Evolutionary conservation across 1,140 invertebrate genomes (phyloP).

Genomic region (Solenopsis invicta): DNA sequence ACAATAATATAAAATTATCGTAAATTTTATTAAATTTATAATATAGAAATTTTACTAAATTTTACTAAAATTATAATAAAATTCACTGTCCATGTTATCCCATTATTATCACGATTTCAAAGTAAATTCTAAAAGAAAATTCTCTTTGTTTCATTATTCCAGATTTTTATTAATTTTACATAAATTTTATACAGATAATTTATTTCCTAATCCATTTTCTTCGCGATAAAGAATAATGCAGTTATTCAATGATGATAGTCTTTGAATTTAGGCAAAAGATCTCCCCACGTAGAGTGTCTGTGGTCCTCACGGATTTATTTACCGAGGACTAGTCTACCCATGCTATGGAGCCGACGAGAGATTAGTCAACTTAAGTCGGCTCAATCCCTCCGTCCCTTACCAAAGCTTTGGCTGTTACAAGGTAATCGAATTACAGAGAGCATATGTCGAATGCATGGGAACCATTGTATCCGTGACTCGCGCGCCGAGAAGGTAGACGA

Average conservation of each 20-base stretch:
- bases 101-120: too few relatives aligned
- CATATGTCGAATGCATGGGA: slow-evolving; percentile 61
- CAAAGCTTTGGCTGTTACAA: slow-evolving; percentile 58
- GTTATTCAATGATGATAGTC: neutral
- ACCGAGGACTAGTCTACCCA: neutral
- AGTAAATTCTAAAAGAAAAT: too few relatives aligned
- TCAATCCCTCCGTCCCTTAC: slow-evolving; percentile 48
- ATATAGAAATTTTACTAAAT: too few relatives aligned
- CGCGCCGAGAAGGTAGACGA: slow-evolving; percentile 42
- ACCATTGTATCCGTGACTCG: slow-evolving; percentile 49
- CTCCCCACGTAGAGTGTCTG: neutral
- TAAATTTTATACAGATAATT: neutral
- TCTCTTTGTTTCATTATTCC: neutral
- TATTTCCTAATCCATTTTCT: neutral
- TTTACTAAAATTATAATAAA: too few relatives aligned
- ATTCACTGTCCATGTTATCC: too few relatives aligned
- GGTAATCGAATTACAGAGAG: slow-evolving; percentile 61
- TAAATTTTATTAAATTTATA: too few relatives aligned
- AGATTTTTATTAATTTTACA: neutral
- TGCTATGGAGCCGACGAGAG: slow-evolving; percentile 22
- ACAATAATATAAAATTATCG: too few relatives aligned
- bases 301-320: slow-evolving; percentile 27
- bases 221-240: neutral
- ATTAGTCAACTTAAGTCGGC: slow-evolving; percentile 64
- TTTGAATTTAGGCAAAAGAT: neutral